phyloP scores from a whole-genome alignment of 2,888 invertebrate species.

The Ellobium chinense region DNA sequence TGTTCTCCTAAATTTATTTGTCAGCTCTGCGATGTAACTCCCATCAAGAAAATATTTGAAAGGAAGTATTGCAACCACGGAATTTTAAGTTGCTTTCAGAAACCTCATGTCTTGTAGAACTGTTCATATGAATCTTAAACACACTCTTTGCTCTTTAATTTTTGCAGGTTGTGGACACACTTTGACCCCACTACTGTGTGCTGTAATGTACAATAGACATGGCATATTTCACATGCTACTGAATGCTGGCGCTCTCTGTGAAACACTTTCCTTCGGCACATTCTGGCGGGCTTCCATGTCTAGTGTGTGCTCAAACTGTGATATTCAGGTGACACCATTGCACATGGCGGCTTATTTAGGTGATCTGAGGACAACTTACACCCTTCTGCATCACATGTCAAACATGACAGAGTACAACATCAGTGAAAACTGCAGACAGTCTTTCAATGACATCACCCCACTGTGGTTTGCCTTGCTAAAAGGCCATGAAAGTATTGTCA shows the following conservation, averaged over 20 bases:
- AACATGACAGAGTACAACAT: conserved; percentile 14
- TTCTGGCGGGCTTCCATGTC: conserved; percentile 43
- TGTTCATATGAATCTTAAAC: too few relatives aligned
- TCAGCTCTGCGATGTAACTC: too few relatives aligned
- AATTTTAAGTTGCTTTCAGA: too few relatives aligned
- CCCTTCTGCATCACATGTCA: conserved; percentile 28
- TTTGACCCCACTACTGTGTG: conserved; percentile 49
- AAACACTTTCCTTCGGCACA: conserved; percentile 38
- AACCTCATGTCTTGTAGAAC: too few relatives aligned
- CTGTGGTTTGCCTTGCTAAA: conserved; percentile 47
- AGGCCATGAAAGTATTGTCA: conserved; percentile 42
- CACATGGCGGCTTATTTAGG: conserved; percentile 50
- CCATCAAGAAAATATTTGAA: too few relatives aligned
- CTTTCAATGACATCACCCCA: conserved; percentile 48
- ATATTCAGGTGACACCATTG: conserved; percentile 43
- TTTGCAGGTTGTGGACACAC: conserved; percentile 48
- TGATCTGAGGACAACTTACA: conserved; percentile 29
- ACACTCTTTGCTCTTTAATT: too few relatives aligned
- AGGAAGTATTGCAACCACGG: too few relatives aligned
- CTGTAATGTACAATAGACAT: conserved; percentile 36
- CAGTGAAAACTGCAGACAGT: conserved; percentile 20
- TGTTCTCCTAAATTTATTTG: too few relatives aligned
- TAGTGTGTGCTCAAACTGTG: conserved; percentile 50
- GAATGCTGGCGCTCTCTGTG: conserved; percentile 38
- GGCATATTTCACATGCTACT: conserved; percentile 39